Conservation (phyloP, 2,888 invertebrate species). For the Drosophila paracracens region DNA sequence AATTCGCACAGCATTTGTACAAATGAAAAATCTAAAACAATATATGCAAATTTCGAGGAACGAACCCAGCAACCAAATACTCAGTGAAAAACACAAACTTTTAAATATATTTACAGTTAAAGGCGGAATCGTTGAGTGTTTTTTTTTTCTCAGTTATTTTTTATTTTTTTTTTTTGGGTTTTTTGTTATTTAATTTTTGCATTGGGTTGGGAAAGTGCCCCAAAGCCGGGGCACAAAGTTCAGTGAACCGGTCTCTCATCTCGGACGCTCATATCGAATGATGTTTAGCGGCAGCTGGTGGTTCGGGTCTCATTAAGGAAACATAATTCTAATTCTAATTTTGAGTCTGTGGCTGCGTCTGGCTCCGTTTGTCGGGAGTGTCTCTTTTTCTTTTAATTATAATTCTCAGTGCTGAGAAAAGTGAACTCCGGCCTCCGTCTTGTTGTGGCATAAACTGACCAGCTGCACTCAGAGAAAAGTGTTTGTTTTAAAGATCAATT, state of each 20-base stretch:
- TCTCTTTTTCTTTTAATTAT: constrained; percentile 78
- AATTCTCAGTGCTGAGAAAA: constrained; percentile 68
- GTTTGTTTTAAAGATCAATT: neutral
- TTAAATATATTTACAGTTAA: constrained; percentile 77
- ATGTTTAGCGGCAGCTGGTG: constrained; percentile 66
- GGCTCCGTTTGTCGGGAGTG: constrained; percentile 50
- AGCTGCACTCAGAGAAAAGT: constrained; percentile 1
- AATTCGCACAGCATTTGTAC: constrained; percentile 56
- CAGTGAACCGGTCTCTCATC: constrained; percentile 63
- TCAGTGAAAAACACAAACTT: constrained; percentile 50
- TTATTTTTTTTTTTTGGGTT: constrained; percentile 7
- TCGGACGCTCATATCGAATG: constrained; percentile 69
- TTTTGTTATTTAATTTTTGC: constrained; percentile 45
- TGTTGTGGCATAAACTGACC: constrained; percentile 53
- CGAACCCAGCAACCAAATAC: constrained; percentile 31
- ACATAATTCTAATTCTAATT: constrained; percentile 79
- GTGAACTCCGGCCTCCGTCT: constrained; percentile 47
- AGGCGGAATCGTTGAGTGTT: constrained; percentile 68
- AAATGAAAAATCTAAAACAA: constrained; percentile 57
- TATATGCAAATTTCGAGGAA: constrained; percentile 74
- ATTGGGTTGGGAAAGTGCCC: constrained; percentile 72
- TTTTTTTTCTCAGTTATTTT: constrained; percentile 24
- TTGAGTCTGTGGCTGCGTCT: constrained; percentile 20
- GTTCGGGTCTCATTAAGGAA: constrained; percentile 78
- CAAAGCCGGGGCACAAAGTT: constrained; percentile 64